Evolutionary conservation across 2,113 vertebrate species (phyloP).

Genomic region (Ictidomys tridecemlineatus): DNA sequence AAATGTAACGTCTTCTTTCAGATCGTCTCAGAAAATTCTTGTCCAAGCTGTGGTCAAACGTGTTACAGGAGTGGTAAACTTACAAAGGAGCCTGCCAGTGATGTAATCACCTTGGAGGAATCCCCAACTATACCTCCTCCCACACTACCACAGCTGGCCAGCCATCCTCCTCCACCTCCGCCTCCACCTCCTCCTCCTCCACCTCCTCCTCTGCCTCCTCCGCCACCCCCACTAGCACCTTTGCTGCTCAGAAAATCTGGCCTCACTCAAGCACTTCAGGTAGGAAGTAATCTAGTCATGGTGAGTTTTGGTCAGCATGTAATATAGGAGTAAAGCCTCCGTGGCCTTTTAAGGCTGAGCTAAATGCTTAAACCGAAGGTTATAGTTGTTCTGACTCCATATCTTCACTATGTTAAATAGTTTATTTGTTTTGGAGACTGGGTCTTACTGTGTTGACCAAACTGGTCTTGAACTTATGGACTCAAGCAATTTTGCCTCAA

Average conservation of each 20-base stretch:
- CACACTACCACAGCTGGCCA: not conserved
- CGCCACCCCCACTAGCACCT: conserved; percentile 73
- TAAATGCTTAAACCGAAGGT: not conserved
- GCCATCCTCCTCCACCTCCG: not conserved
- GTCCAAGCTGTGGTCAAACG: conserved; percentile 74
- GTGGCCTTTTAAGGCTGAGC: not conserved
- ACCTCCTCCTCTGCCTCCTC: conserved; percentile 53
- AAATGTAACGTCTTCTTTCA: conserved; percentile 69
- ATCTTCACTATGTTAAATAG: not conserved
- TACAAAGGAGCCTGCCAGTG: not conserved
- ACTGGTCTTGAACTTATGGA: not conserved
- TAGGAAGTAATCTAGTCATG: conserved; percentile 73
- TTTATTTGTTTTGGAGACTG: not conserved
- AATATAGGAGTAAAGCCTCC: not conserved
- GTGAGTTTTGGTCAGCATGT: not conserved
- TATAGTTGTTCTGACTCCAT: not conserved
- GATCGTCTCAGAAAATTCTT: conserved; percentile 71
- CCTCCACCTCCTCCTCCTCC: conserved; percentile 73
- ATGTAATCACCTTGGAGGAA: not conserved
- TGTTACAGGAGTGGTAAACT: conserved; percentile 4
- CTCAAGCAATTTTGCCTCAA: not conserved
- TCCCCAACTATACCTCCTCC: rapidly evolving
- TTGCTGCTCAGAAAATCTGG: conserved; percentile 76
- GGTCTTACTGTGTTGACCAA: not conserved
- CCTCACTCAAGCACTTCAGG: conserved; percentile 83